phyloP scores from a whole-genome alignment of 2,797 vertebrate species.

The Mustela erminea region DNA sequence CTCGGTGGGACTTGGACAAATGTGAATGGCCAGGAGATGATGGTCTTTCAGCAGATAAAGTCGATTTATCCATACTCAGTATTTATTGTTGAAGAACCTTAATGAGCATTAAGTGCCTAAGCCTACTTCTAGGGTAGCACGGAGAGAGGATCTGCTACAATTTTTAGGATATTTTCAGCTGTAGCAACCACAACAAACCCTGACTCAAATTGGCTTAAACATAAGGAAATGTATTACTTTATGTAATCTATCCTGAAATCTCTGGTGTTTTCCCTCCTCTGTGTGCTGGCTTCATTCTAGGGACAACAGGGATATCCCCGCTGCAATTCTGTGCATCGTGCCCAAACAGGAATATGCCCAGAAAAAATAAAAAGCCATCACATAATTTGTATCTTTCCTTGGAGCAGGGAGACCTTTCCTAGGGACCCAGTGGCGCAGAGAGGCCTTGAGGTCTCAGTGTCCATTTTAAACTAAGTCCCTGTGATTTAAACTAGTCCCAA shows the following conservation, averaged over 20 bases:
- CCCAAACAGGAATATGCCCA: background rate
- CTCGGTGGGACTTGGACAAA: background rate
- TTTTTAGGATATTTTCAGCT: constrained; percentile 37
- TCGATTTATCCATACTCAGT: background rate
- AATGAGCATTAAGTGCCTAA: background rate
- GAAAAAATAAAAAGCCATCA: background rate
- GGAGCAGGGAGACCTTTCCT: background rate
- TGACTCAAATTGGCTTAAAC: background rate
- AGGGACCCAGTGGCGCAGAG: background rate
- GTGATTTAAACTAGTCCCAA: background rate
- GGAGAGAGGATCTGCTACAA: background rate
- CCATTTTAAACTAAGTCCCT: background rate
- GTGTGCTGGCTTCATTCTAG: background rate
- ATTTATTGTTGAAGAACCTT: constrained; percentile 33
- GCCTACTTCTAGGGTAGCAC: background rate
- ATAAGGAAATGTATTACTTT: background rate
- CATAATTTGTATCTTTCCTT: background rate
- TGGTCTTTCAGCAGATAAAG: background rate
- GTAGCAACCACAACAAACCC: background rate
- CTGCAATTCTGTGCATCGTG: background rate
- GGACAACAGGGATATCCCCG: background rate
- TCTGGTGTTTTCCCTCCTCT: background rate
- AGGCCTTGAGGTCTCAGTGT: background rate
- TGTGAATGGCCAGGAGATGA: background rate
- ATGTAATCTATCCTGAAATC: background rate